These are phyloP conservation scores for Cotesia vestalis DNA, from an alignment of 1,140 invertebrate species.

Conservation along the genomic window DNA sequence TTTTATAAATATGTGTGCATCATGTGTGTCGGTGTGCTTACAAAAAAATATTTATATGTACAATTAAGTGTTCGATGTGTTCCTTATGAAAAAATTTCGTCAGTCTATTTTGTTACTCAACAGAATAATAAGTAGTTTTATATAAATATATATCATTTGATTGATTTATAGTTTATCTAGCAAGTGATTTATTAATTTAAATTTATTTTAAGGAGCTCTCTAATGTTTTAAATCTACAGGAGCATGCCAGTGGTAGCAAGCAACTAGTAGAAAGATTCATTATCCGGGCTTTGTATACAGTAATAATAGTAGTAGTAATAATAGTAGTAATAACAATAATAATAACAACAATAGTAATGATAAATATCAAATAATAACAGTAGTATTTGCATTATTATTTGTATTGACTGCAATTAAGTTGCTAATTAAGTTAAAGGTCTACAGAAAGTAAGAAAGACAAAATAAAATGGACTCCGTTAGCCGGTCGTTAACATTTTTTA, in stretches of 20 bases:
- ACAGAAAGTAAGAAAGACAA: not conserved
- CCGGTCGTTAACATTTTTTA: no score
- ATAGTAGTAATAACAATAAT: no score
- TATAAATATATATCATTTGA: not conserved
- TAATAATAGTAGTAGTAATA: constrained; percentile 7
- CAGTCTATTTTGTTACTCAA: not conserved
- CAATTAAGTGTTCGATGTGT: not conserved
- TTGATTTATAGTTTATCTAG: no score
- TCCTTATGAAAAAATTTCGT: no score
- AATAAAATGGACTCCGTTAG: no score
- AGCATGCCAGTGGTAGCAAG: constrained; percentile 64
- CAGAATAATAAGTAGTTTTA: not conserved
- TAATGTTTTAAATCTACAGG: constrained; percentile 56
- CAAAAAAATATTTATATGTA: not conserved
- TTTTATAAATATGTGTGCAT: constrained; percentile 22
- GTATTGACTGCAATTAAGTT: no score
- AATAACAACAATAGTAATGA: no score
- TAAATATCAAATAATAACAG: not conserved
- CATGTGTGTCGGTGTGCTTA: constrained; percentile 29
- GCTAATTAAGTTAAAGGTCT: constrained; percentile 8
- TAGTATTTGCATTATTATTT: not conserved
- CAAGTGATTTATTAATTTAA: no score
- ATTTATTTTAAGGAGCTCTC: constrained; percentile 45
- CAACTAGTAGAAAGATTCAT: constrained; percentile 57
- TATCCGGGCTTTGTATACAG: not conserved